Conservation (phyloP, 2,113 vertebrate species). For the Holacanthus passer region DNA sequence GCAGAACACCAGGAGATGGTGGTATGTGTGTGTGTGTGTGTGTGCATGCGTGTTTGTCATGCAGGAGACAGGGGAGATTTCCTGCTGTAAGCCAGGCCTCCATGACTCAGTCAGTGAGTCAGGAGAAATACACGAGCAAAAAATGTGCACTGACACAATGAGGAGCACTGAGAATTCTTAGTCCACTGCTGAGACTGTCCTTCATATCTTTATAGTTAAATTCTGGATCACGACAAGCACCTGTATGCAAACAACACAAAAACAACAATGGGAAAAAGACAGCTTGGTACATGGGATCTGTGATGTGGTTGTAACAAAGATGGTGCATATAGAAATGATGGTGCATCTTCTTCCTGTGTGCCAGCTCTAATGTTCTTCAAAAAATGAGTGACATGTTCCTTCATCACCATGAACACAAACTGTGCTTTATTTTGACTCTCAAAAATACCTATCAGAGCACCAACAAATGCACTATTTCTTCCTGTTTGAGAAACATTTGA, state of each 20-base stretch:
- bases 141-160: constrained; percentile 17
- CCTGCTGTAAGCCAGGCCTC: constrained; percentile 38
- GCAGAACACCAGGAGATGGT: neutral
- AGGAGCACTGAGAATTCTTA: neutral
- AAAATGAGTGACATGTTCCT: neutral
- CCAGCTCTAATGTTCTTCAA: neutral
- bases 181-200: neutral
- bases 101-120: constrained; percentile 63
- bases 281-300: neutral
- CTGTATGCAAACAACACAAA: neutral
- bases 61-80: constrained; percentile 57
- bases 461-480: neutral
- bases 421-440: too few relatives aligned
- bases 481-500: neutral
- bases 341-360: neutral
- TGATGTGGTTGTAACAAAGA: neutral
- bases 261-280: neutral
- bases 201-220: neutral
- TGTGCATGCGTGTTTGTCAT: constrained; percentile 21
- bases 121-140: constrained; percentile 26
- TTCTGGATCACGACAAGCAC: neutral
- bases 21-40: constrained; percentile 18
- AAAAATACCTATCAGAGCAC: neutral
- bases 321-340: neutral
- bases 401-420: neutral